Base-by-base conservation (phyloP, 2,113 vertebrate species). In the Oenanthe oenanthe region DNA sequence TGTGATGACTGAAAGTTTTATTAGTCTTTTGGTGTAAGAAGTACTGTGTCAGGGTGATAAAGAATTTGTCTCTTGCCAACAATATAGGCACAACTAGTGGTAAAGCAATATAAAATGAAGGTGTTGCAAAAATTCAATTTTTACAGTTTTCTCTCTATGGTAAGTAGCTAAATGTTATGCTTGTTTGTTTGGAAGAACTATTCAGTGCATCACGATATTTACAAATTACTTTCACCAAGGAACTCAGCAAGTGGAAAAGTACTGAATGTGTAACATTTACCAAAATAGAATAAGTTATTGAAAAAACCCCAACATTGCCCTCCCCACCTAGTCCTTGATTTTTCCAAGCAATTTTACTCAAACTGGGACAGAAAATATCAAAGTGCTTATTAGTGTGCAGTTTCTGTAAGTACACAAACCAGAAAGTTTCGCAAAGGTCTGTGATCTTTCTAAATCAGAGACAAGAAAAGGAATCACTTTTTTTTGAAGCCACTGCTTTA, bases 221-320 rank as follows among this genome's bases (percentile, higher is more conserved):
- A 57, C 13, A 75, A 60, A 62, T 71, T 42, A 10, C 5, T 4
- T 71, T 82, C 28, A 80, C 21, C 54, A 53, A 73, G 42, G 68
- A 84, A 65, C n/a, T 60, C 26, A 31, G 38, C 29, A 88, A 82
- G 48, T 85, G 43, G 50, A 71, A 78, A 78, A 56, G 29, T 75
- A 60, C 26, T 11, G 45, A 63, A 58, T 34, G 8, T 53, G 17
- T 91, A 68, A 48, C 24, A 34, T 38, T 83, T 68, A 45, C 21
- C 13, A 43, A 82, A 77, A 60, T 38, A 81, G 51, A 83, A 24
- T 17, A 86, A 43, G 1, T 18, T 61, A 19, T 31, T 83, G 28
- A 63, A 50, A 50, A 43, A 36, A 3, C 0, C 5, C 14, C 19
- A 53, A 7, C 36, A 36, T 8, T 1, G 0, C 13, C 16, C 9